Base-by-base conservation (phyloP, 1,140 invertebrate genomes). In the Muscidifurax raptorellus region DNA sequence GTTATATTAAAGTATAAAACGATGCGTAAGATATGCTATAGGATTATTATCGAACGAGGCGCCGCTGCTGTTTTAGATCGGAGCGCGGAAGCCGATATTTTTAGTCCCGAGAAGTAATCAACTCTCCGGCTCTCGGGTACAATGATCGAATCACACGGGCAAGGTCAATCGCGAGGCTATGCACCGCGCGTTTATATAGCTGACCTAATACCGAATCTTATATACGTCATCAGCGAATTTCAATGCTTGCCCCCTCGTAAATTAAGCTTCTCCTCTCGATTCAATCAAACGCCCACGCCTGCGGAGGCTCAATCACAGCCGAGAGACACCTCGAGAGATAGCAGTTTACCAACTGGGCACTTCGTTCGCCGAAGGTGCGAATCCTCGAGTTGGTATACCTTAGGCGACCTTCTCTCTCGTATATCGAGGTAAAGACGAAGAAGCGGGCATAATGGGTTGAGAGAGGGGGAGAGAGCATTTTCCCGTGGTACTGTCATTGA, bases 401-500 rank as follows among this genome's bases (percentile, higher is more conserved):
- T 12, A 12, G 44, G 44, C 15, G 13, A 52, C 47, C 47, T 52
- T 52, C 47, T 52, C 13, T 52, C 47, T 9, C 7, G 10, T 52
- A 15, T 18, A 22, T 7, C 22, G 22, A 59, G 3, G 66, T 28
- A 30, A 30, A 13, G 28, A 22, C 71, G 30, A 32, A 30, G 32
- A 30, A 69, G 27, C 7, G 69, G 27, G 28, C 12, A 76, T 28
- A 76, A 76, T 40, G 25, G 64, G n/a, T 67, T 27, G 64, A 27
- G 25, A 76, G 44, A 47, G 18, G 13, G 64, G 3, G 12, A 10
- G 64, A 27, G 25, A 76, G 44, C 13, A 64, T 64, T 28, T 64
- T 64, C 28, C 36, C 44, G 13, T 76, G 44, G 40, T 28, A 64
- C n/a, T 78, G 76, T 78, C 76, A 78, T 64, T 78, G 52, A 78